Percentiles rank a stretch among this genome's conserved stretches.
These are phyloP conservation scores for Trichonephila inaurata DNA, from an alignment of 1,140 invertebrate species.

Conservation along the genomic window DNA sequence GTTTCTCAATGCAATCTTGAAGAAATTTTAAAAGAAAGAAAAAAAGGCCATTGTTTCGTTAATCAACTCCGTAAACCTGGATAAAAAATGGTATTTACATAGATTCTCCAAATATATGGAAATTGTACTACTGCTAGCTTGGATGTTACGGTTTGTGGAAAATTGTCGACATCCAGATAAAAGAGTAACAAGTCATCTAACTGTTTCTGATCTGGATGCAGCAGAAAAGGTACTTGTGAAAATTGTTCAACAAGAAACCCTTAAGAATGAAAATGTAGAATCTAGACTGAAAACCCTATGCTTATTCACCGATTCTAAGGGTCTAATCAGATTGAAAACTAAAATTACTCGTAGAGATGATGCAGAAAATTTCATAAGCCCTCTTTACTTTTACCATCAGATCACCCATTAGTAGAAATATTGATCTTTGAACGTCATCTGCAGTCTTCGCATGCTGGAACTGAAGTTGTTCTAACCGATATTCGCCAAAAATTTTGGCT, in stretches of 20 bases:
- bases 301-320: too few species aligned
- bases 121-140: background rate
- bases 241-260: background rate
- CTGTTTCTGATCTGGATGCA: background rate
- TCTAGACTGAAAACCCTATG: background rate
- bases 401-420: background rate
- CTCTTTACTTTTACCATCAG: background rate
- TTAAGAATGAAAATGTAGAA: background rate
- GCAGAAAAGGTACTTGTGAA: background rate
- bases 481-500: background rate
- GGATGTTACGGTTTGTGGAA: too few species aligned
- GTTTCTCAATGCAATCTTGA: background rate
- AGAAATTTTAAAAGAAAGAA: too few species aligned
- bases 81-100: background rate
- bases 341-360: background rate
- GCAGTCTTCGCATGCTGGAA: background rate
- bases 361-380: constrained; percentile 4
- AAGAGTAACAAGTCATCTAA: too few species aligned
- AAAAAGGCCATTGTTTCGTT: too few species aligned
- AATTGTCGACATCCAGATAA: too few species aligned
- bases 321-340: too few species aligned
- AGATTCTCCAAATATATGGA: background rate
- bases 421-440: constrained; percentile 28
- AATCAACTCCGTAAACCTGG: too few species aligned
- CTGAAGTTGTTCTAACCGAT: background rate